Base-by-base conservation (phyloP, 2,797 vertebrate species). In the Coregonus sp. region DNA sequence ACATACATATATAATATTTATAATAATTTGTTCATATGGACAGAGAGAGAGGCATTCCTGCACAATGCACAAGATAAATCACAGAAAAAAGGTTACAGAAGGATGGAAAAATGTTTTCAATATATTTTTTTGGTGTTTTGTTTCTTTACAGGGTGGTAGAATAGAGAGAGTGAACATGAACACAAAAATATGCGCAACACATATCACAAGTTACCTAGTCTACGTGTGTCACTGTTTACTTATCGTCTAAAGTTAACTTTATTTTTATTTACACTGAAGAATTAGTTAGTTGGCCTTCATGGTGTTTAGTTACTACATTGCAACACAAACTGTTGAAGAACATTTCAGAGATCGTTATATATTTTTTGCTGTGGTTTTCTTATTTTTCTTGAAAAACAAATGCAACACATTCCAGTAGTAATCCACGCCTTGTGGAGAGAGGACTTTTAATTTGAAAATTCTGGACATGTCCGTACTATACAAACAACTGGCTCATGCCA, bases 21-120 rank as follows among this genome's bases (percentile, higher is more conserved):
- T 94, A 94, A 91, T 92, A 84, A 92, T 93, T 93, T 94, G 93
- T 93, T 94, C 93, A 93, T 94, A 93, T 92, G 92, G 91, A 94
- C 94, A 94, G 91, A 93, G 40, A 40, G 6, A 47, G 91, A 92
- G 91, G 93, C 93, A 93, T 93, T 94, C 90, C 89, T 93, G 93
- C 92, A 94, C 40, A 47, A 47, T 47, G 9, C 2, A 9, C 92
- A 92, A 92, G 89, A 92, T 87, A 92, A 93, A 92, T 90, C 93
- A 94, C 93, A 80, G 92, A 94, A 92, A 93, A 91, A 47, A 92
- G 90, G 83, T 93, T 90, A 92, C 87, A 87, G 90, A 92, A 90
- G 90, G 88, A 88, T 90, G 91, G 91, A 93, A 91, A 93, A 82
- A 88, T 88, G 11, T 91, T 93, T 93, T 76, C 87, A 85, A 74